Conservation (phyloP, 2,797 vertebrate genomes). For the Serranus cabrilla region DNA sequence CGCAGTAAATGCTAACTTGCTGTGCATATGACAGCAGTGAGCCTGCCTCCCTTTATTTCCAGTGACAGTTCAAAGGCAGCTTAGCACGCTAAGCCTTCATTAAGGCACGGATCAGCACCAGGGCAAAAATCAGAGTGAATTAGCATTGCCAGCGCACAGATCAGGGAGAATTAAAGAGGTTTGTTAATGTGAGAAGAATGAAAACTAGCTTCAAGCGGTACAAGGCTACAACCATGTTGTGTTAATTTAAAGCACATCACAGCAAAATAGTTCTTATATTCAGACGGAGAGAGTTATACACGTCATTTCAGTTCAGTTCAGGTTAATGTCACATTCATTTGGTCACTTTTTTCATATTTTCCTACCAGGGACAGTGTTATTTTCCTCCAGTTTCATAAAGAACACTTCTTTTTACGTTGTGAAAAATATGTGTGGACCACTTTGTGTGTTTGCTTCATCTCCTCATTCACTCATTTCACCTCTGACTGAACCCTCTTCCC, state of each 20-base stretch:
- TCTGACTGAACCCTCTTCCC: conserved; percentile 3
- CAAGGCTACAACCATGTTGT: conserved; percentile 4
- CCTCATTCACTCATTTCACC: neutral
- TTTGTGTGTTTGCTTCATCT: neutral
- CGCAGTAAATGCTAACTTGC: conserved; percentile 64
- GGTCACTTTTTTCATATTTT: neutral
- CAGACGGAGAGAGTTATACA: neutral
- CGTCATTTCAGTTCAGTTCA: neutral
- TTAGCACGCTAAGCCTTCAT: conserved; percentile 76
- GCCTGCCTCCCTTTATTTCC: conserved; percentile 72
- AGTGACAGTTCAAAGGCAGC: conserved; percentile 82
- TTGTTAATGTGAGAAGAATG: conserved; percentile 31
- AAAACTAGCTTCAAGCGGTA: conserved; percentile 11
- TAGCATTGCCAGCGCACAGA: conserved; percentile 49
- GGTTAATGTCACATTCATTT: too few relatives aligned
- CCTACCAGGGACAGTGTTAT: neutral
- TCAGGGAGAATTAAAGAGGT: conserved; percentile 42
- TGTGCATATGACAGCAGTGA: conserved; percentile 51
- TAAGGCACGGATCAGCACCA: conserved; percentile 74
- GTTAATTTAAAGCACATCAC: neutral
- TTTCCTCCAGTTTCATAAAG: neutral
- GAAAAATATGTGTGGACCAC: neutral
- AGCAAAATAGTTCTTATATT: conserved; percentile 4
- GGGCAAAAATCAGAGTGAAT: conserved; percentile 66
- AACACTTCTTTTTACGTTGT: conserved; percentile 1